Percentiles rank a stretch among this genome's conserved stretches.
Conservation (phyloP, 53 echinoderm and acorn worm genomes). For the Henricia sp. region DNA sequence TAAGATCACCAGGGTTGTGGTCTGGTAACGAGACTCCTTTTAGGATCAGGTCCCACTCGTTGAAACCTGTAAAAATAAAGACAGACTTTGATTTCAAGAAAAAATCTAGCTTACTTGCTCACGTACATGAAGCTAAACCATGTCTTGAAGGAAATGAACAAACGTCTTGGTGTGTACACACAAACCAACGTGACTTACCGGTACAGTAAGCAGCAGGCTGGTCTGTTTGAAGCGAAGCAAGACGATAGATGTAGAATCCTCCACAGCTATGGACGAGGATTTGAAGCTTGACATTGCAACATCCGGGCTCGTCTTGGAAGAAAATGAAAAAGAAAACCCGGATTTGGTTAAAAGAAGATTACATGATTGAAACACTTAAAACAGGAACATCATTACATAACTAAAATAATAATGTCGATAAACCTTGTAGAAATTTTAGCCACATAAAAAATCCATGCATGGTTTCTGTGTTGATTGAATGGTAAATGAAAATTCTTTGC, state of each 20-base stretch:
- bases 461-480: too few relatives aligned
- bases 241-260: conserved; percentile 35
- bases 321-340: not conserved
- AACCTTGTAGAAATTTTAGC: too few relatives aligned
- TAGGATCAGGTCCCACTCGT: conserved; percentile 42
- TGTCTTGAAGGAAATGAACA: too few relatives aligned
- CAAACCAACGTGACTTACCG: conserved; percentile 40
- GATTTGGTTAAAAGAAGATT: too few relatives aligned
- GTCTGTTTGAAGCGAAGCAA: not conserved
- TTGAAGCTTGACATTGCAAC: conserved; percentile 30
- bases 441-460: too few relatives aligned
- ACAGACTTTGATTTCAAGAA: too few relatives aligned
- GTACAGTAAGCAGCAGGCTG: conserved; percentile 33
- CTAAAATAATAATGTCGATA: too few relatives aligned
- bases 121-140: too few relatives aligned
- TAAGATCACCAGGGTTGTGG: not conserved
- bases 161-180: not conserved
- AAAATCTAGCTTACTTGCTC: too few relatives aligned
- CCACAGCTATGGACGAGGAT: conserved; percentile 37
- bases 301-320: conserved; percentile 9
- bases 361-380: too few relatives aligned
- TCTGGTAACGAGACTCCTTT: conserved; percentile 34
- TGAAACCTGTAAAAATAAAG: conserved; percentile 22
- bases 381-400: too few relatives aligned
- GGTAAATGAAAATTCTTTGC: too few relatives aligned